These are phyloP conservation scores for Salvelinus sp. DNA, from an alignment of 2,113 vertebrate species.

Conservation along the genomic window DNA sequence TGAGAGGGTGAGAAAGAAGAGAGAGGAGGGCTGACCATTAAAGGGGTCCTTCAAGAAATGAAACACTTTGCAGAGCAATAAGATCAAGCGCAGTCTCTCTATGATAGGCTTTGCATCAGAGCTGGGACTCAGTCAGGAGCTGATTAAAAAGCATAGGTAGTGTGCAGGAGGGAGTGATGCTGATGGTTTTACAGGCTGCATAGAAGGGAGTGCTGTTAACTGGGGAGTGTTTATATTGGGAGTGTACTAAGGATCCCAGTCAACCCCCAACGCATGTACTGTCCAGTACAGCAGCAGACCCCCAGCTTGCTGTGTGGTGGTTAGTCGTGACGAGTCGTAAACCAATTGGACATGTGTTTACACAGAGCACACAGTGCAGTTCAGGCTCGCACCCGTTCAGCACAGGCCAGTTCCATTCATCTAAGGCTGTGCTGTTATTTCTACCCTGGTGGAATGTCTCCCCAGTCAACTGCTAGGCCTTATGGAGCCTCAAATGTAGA, in stretches of 20 bases:
- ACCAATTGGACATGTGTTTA: constrained; percentile 26
- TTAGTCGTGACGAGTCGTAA: constrained; percentile 25
- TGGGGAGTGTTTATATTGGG: constrained; percentile 6
- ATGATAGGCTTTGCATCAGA: neutral
- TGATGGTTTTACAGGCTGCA: constrained; percentile 18
- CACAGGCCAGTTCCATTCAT: constrained; percentile 35
- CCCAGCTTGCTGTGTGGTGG: constrained; percentile 2
- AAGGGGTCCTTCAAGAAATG: neutral
- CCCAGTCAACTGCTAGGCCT: constrained; percentile 35
- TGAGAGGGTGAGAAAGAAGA: constrained; percentile 7
- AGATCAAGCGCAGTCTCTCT: neutral
- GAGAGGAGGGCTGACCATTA: neutral
- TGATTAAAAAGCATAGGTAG: neutral
- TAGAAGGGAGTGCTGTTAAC: constrained; percentile 6
- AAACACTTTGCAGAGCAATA: neutral
- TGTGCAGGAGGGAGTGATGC: neutral
- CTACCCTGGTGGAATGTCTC: constrained; percentile 40
- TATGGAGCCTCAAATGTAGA: constrained; percentile 28
- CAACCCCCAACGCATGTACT: neutral
- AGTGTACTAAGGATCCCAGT: constrained; percentile 13
- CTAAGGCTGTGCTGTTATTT: constrained; percentile 47
- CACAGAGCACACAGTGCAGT: constrained; percentile 21
- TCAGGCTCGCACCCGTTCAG: constrained; percentile 1
- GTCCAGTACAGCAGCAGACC: neutral
- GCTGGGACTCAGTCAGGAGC: neutral